phyloP scores from a whole-genome alignment of 2,113 vertebrate species.

The Labeo catla region DNA sequence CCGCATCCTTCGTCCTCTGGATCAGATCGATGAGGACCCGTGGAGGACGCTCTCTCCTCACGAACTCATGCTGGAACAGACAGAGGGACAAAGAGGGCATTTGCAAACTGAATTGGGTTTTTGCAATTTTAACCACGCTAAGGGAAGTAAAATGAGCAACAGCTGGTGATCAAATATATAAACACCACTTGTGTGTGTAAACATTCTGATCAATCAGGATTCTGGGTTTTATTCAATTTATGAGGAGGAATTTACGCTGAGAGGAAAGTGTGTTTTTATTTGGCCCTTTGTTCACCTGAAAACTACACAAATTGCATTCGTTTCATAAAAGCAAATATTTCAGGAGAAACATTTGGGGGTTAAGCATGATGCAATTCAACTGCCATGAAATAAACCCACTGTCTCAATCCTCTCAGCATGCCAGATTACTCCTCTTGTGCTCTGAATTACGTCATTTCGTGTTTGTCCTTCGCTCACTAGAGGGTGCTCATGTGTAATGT shows the following conservation, averaged over 20 bases:
- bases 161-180: not conserved
- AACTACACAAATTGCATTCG: not conserved
- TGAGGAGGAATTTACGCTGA: not conserved
- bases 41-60: constrained; percentile 86
- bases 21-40: constrained; percentile 94
- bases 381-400: constrained; percentile 15
- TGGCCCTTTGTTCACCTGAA: not conserved
- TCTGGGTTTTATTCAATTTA: not conserved
- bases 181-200: not conserved
- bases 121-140: not conserved
- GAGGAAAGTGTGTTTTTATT: not conserved
- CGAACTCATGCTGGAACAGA: constrained; percentile 88
- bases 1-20: constrained; percentile 97
- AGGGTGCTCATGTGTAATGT: constrained; percentile 42
- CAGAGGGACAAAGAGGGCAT: not conserved
- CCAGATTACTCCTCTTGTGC: constrained; percentile 36
- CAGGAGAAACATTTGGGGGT: constrained; percentile 22
- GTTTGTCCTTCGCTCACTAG: constrained; percentile 46
- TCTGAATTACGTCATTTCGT: constrained; percentile 46
- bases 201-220: not conserved
- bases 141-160: not conserved
- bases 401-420: constrained; percentile 23
- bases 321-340: constrained; percentile 8
- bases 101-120: not conserved
- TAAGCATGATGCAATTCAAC: constrained; percentile 38